Conservation (phyloP, 1,140 invertebrate species). For the Drosophila leontia region DNA sequence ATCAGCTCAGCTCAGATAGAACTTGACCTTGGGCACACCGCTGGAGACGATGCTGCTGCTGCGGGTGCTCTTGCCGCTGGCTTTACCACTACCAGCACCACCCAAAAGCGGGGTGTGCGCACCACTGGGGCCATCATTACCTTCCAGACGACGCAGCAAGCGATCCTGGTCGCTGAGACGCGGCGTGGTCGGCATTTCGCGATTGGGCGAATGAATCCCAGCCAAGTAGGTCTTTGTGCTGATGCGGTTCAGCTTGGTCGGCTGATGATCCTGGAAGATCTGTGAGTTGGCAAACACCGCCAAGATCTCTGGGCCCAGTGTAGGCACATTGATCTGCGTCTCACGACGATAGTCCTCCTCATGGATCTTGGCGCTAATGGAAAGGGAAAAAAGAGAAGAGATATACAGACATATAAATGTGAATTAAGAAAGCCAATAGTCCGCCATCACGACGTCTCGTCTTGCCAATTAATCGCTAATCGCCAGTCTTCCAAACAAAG, state of each 20-base stretch:
- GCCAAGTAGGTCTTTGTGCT: constrained; percentile 77
- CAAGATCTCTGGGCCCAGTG: constrained; percentile 80
- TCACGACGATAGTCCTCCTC: constrained; percentile 84
- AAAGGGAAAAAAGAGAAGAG: not conserved
- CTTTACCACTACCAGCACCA: constrained; percentile 52
- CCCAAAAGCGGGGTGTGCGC: constrained; percentile 62
- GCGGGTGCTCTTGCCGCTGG: constrained; percentile 72
- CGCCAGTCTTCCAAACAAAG: constrained; percentile 35
- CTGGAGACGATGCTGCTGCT: constrained; percentile 75
- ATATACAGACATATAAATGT: constrained; percentile 3
- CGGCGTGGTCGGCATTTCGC: constrained; percentile 73
- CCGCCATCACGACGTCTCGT: constrained; percentile 15
- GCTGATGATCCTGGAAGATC: constrained; percentile 84
- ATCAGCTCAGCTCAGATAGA: constrained; percentile 68
- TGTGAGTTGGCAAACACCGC: constrained; percentile 84
- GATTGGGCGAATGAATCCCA: constrained; percentile 73
- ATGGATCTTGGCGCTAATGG: constrained; percentile 77
- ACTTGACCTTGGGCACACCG: constrained; percentile 74
- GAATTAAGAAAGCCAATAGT: constrained; percentile 39
- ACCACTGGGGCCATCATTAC: constrained; percentile 71
- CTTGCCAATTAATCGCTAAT: constrained; percentile 48
- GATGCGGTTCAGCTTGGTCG: constrained; percentile 76
- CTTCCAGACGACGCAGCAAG: constrained; percentile 78
- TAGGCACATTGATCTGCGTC: constrained; percentile 83
- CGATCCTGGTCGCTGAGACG: constrained; percentile 78